Evolutionary conservation across 2,888 invertebrate genomes (phyloP), one percentile per base, ranked within the genome.

Genomic region (Standfussiana lucernea): DNA sequence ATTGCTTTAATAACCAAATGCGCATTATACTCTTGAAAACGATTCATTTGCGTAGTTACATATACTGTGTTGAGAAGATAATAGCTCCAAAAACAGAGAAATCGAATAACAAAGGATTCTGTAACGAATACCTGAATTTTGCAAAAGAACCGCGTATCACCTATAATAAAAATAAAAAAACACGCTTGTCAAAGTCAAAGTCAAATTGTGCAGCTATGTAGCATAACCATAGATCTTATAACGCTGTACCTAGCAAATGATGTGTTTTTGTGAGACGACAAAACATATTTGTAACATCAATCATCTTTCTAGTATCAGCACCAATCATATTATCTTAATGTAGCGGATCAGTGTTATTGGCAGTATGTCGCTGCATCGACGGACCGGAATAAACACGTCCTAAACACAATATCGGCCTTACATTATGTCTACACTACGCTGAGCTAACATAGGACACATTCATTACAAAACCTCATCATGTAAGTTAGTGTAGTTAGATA

Each of bases 401-500:
- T 67, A 84, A 83, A 79, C 77, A 82, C 77, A 86, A 84, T 80
- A 83, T 82, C 78, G 67, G 61, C 65, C 72, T 72, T 65, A 86
- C 75, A 79, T 77, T 84, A 79, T 82, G 79, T 80, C 81, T 82
- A 79, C 80, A 76, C 76, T 70, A 72, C 75, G 77, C 72, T 80
- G 77, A 83, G 75, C 79, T 82, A 86, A 86, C 85, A 82, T 75
- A 68, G 82, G 75, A 77, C 81, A 87, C 88, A 90, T 90, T 90
- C 86, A 90, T 90, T 91, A 90, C 90, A 80, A 86, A 89, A 90
- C 84, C 91, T 91, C 90, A 90, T 89, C 90, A 89, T 88, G 90
- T 83, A 85, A 86, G 84, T 83, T 87, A 87, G 79, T 86, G 80
- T 90, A 88, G 88, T 89, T 86, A 88, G 80, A 85, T 88, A 85